Base-by-base conservation (phyloP, 1,140 invertebrate species). In the Meloidogyne floridensis region DNA sequence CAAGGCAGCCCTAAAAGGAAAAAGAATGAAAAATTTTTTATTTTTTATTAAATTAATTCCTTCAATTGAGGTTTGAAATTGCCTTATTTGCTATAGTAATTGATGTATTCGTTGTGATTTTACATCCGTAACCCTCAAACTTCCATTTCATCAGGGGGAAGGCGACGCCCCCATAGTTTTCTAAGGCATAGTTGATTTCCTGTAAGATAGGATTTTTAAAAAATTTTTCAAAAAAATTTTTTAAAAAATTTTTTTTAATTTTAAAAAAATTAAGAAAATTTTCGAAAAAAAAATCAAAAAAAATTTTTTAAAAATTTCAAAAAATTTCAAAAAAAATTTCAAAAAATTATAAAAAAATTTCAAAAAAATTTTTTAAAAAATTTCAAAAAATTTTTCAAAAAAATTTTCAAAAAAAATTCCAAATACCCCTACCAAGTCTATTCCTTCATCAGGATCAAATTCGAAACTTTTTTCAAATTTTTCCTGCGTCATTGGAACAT, bases 61-160 rank as follows among this genome's bases (percentile, higher is more conserved):
- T n/a, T 65, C 59, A 65, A n/a, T 65, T 65, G 59, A 65, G 59
- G 59, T 65, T 65, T 65, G n/a, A n/a, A 65, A 65, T 65, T 65
- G 59, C 59, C 59, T 65, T 65, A n/a, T n/a, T 65, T n/a, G 59
- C 59, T 6, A 65, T 6, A 65, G 2, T 65, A 65, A 65, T 65
- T n/a, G 15, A n/a, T n/a, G n/a, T 65, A 65, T 65, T 65, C n/a
- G 59, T 65, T 6, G 59, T 65, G 15, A 65, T n/a, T 65, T 65
- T 65, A 65, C 59, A 65, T 2, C 59, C n/a, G n/a, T 15, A 65
- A 65, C n/a, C n/a, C n/a, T 65, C n/a, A 65, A 13, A n/a, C n/a
- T 65, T 15, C 59, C 59, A 65, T 65, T 65, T 65, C 6, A 65
- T 65, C 0, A 65, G 2, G 15, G 59, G 59, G 7, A 65, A 8